Conservation (phyloP, 2,797 vertebrate species). For the Rhinatrema bivittatum region DNA sequence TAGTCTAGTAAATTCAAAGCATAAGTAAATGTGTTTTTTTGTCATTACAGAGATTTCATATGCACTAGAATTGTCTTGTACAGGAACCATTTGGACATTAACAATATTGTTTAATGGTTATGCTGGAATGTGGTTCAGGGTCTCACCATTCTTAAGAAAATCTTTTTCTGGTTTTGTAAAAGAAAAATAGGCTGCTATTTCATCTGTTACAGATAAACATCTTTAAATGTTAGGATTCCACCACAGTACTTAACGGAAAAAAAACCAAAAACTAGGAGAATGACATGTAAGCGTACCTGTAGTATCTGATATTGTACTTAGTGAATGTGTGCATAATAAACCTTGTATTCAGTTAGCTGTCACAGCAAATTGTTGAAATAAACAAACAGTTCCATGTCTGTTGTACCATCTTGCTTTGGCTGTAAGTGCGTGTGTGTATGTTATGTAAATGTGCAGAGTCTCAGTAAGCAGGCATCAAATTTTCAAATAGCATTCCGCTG, state of each 20-base stretch:
- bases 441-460: not conserved
- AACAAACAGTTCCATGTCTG: slow-evolving; percentile 46
- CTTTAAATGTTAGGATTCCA: slow-evolving; percentile 41
- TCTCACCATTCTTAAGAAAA: no score
- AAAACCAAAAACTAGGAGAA: slow-evolving; percentile 49
- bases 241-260: slow-evolving; percentile 41
- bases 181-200: slow-evolving; percentile 35
- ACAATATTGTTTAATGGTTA: no score
- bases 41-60: no score
- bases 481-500: no score
- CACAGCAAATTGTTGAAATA: slow-evolving; percentile 59
- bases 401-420: slow-evolving; percentile 2
- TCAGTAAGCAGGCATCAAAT: no score
- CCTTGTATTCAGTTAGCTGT: slow-evolving; percentile 66
- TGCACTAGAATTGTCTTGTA: no score
- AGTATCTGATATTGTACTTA: slow-evolving; percentile 79
- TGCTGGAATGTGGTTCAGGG: no score
- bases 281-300: slow-evolving; percentile 58
- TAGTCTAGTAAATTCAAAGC: no score
- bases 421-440: not conserved
- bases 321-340: slow-evolving; percentile 79
- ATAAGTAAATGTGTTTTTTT: no score
- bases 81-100: no score
- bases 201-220: slow-evolving; percentile 29
- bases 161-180: no score